Evolutionary conservation across 2,797 vertebrate species (phyloP).

Genomic region (Intellagama lesueurii): DNA sequence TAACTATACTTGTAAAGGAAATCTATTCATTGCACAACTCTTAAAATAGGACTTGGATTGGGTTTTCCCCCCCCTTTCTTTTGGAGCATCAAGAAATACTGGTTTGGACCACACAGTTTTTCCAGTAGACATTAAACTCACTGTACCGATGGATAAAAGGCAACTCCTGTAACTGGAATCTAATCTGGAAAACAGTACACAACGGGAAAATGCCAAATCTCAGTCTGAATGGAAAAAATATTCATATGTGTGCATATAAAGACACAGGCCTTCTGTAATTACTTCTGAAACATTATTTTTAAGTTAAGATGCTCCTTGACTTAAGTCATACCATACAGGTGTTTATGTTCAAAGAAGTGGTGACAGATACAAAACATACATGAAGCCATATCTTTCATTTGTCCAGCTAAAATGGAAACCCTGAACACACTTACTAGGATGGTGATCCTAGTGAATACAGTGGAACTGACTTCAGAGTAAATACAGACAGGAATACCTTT

Average conservation of each 20-base stretch:
- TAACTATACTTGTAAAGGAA: constrained; percentile 68
- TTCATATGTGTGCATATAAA: not conserved
- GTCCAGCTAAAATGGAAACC: not conserved
- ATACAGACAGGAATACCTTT: not conserved
- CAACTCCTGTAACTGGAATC: constrained; percentile 29
- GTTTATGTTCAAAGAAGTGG: not conserved
- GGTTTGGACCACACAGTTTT: constrained; percentile 57
- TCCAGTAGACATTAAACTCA: constrained; percentile 61
- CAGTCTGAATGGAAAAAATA: not conserved
- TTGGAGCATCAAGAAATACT: constrained; percentile 70
- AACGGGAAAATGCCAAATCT: not conserved
- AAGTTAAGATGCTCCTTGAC: not conserved
- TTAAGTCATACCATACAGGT: not conserved
- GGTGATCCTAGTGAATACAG: not conserved
- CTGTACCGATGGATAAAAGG: constrained; percentile 48
- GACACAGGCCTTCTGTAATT: not conserved
- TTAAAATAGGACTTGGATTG: constrained; percentile 69
- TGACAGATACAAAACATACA: not conserved
- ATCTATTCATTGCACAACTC: constrained; percentile 67
- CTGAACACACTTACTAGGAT: not conserved
- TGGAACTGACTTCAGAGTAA: not conserved
- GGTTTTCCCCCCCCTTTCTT: constrained; percentile 20
- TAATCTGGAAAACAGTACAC: constrained; percentile 42
- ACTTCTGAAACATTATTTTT: not conserved
- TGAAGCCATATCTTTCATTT: not conserved